Base-by-base conservation (phyloP, 2,113 vertebrate species). In the Amphilophus citrinellus region DNA sequence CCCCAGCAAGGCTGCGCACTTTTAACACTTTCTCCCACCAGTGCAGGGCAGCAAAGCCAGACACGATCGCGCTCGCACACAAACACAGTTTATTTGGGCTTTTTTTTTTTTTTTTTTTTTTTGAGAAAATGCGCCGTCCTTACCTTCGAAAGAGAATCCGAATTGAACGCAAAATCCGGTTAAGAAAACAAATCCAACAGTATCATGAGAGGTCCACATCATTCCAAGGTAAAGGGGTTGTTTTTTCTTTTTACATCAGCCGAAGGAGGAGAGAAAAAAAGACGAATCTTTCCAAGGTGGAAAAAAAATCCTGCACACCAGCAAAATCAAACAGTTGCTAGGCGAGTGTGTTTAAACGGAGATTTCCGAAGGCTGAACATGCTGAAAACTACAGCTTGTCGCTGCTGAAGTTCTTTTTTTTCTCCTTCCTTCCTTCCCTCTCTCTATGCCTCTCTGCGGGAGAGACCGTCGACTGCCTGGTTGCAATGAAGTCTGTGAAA, bases 201-300 rank as follows among this genome's bases (percentile, higher is more conserved):
- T 91, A 65, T 96, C 96, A 61, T 94, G 95, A 94, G 94, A 95
- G 93, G 92, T 96, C 95, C 95, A 95, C 96, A 96, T 96, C 91
- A 87, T 96, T 96, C 93, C 94, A 91, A 42, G 62, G 57, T 63
- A 84, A 85, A 79, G 30, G 39, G 85, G 77, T 58, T 56, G 60
- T 20, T 84, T 79, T 57, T 80, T 57, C 90, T 77, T 61, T 91
- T 92, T 61, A 86, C 90, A 92, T 92, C 79, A 93, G 93, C 89
- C 77, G 88, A 27, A 88, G 65, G 37, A 63, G 20, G 14, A 53
- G 20, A 73, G 68, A 73, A 73, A 42, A 77, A 77, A 61, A 84
- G 77, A 63, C 80, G 81, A 79, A 81, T 77, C 47, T 88, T 82
- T 88, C 89, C 87, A 61, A 35, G 24, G 77, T 42, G 42, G 17